Percentiles rank a stretch among this genome's conserved stretches.
Conservation (phyloP, 2,113 vertebrate species). For the Cathartes aura region DNA sequence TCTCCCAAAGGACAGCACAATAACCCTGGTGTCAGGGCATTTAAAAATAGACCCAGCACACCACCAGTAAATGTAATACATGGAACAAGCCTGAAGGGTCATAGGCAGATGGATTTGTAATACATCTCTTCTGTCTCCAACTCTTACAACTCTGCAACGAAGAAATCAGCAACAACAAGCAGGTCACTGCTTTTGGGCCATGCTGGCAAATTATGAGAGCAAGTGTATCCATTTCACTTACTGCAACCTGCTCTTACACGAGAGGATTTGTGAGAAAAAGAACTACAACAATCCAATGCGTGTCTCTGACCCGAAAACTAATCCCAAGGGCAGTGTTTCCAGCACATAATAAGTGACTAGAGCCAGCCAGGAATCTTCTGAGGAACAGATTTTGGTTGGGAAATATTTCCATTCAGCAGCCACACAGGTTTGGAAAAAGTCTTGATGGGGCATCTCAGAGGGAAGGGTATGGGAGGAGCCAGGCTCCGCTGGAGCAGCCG, state of each 20-base stretch:
- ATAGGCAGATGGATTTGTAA: neutral
- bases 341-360: neutral
- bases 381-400: neutral
- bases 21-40: neutral
- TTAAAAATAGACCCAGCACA: neutral
- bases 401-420: neutral
- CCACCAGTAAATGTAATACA: neutral
- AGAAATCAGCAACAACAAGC: neutral
- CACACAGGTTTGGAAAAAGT: neutral
- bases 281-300: neutral
- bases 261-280: neutral
- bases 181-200: neutral
- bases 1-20: neutral
- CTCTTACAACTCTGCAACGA: neutral
- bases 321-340: neutral
- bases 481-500: neutral
- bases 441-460: neutral
- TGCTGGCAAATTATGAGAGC: neutral
- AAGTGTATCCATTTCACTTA: neutral
- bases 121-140: neutral
- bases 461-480: neutral
- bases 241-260: neutral
- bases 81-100: neutral
- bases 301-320: neutral
- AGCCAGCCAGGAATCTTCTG: neutral